Evolutionary conservation across 1,140 invertebrate species (phyloP).

Genomic region (Euwallacea similis): DNA sequence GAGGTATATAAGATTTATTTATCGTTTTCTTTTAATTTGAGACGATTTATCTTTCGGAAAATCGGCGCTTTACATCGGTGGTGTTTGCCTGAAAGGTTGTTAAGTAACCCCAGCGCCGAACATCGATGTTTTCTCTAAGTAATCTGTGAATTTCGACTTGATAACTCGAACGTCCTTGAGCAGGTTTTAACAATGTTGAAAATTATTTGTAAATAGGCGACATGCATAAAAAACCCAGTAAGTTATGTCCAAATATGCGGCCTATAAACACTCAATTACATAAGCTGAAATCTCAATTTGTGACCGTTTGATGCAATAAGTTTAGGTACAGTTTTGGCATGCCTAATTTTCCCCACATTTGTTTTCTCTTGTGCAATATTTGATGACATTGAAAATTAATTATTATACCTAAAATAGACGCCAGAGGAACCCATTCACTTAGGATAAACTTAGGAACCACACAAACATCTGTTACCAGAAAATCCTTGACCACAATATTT

Average conservation of each 20-base stretch:
- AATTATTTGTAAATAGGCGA: constrained; percentile 4
- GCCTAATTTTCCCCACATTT: no score
- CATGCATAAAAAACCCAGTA: not conserved
- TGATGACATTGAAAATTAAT: no score
- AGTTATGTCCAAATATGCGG: not conserved
- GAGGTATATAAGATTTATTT: constrained; percentile 37
- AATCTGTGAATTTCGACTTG: constrained; percentile 31
- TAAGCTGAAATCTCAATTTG: no score
- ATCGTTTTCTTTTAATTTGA: constrained; percentile 10
- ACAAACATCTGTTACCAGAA: no score
- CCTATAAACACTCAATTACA: not conserved
- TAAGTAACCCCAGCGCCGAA: constrained; percentile 30
- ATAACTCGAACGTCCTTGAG: constrained; percentile 45
- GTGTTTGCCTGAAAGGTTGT: constrained; percentile 9
- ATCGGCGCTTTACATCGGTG: no score
- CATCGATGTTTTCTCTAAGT: constrained; percentile 39
- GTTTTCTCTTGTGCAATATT: no score
- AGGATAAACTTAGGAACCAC: no score
- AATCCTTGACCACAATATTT: no score
- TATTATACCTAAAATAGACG: no score
- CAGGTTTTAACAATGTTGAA: constrained; percentile 40
- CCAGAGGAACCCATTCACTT: no score
- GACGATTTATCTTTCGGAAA: not conserved
- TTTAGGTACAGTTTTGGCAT: no score
- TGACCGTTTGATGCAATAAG: no score